Evolutionary conservation across 2,797 vertebrate genomes (phyloP), one percentile per base, ranked within the genome.

Genomic region (Muscicapa comitata): DNA sequence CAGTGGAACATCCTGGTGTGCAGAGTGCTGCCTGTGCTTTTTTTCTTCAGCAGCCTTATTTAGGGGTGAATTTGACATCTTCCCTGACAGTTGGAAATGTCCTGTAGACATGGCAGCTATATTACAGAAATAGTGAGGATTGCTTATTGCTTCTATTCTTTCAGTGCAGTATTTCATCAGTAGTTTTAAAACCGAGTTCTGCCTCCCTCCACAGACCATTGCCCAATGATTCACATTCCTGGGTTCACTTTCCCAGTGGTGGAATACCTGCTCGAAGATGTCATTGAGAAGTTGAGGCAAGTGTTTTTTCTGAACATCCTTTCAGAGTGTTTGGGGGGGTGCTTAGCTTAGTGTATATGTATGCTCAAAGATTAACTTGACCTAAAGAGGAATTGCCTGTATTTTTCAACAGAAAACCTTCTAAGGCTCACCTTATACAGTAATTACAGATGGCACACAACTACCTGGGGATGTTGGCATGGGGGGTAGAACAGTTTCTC

Each of bases 221-320:
- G 99, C 94, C 99, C 99, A 47, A 99, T 99, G 98, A 98, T 99
- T 91, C 99, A 99, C 97, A 99, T 99, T 92, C 99, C 99, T 86
- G 99, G 99, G 4, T 98, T 99, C 96, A 99, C 99, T 5, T 99
- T 98, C 95, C 99, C 99, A 7, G 99, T 99, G 85, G 97, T 98
- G 82, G 99, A 99, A 58, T 99, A 99, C 90, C 98, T 99, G 50
- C 98, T 99, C 0, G 99, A 99, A 95, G 99, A 99, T 59, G 98
- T 99, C 43, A 96, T 99, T 95, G 99, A 99, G 97, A 98, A 99
- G 97, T 93, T 98, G 90, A 98, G 98, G 99, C 99, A 91, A 95
- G 96, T 74, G 70, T 47, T 35, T 70, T 79, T 84, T 80, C 70
- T 81, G 45, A 40, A 33, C 10, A 13, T 24, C 6, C 1, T 51